Conservation (phyloP, 2,888 invertebrate genomes). For the Synergus gifuensis region DNA sequence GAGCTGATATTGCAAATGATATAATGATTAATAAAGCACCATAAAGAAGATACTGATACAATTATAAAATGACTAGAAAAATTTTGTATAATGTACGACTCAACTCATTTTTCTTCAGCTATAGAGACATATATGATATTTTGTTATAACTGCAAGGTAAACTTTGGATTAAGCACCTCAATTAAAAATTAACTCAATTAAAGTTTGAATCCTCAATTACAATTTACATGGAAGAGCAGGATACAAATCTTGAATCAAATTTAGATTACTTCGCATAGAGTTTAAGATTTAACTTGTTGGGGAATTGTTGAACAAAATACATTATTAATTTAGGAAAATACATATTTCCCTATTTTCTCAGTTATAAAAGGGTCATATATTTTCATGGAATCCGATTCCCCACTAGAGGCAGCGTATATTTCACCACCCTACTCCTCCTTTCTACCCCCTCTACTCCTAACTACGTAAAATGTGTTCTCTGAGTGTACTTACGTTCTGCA, state of each 20-base stretch:
- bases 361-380: conserved; percentile 30
- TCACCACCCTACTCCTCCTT: conserved; percentile 3
- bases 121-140: too few relatives aligned
- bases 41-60: too few relatives aligned
- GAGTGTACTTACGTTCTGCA: conserved; percentile 10
- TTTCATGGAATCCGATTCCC: conserved; percentile 31
- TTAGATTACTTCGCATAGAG: neutral
- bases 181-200: neutral
- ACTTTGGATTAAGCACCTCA: neutral
- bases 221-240: neutral
- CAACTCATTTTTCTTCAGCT: too few relatives aligned
- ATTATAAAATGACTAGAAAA: too few relatives aligned
- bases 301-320: neutral
- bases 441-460: neutral
- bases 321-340: neutral
- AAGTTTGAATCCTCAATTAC: neutral
- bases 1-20: neutral
- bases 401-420: conserved; percentile 3
- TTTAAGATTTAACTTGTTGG: neutral
- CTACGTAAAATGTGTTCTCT: conserved; percentile 11
- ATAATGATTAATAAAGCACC: neutral
- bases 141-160: neutral
- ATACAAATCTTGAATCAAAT: neutral
- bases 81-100: too few relatives aligned
- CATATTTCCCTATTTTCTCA: conserved; percentile 19